Evolutionary conservation across 2,888 invertebrate species (phyloP), one percentile per base, ranked within the genome.

Genomic region (Oithona nana): DNA sequence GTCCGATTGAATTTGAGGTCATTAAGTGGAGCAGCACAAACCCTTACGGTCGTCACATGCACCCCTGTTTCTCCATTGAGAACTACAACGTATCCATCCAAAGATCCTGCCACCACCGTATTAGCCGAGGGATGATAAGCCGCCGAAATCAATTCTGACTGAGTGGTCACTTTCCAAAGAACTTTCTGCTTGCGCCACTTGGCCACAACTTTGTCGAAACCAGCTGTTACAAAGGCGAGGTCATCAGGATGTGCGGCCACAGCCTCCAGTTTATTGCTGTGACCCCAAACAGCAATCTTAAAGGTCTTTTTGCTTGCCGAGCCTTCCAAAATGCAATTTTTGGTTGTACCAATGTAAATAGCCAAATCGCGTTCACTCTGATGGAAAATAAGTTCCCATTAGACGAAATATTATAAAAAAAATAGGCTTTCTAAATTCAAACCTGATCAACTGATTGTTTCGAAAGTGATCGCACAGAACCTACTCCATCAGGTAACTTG

Each of bases 151-250:
- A 89, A 89, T 73, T 92, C 92, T 71, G 86, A 88, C 60, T 88
- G 83, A 4, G 83, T 82, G 83, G 84, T 69, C 29, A 67, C 68
- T 61, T 83, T 84, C 84, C 90, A 92, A 54, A 88, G 78, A 13
- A 89, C 77, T 74, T 87, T 87, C 71, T 88, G 83, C 64, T 87
- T 83, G 65, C 87, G 81, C 93, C 93, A 93, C 54, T 90, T 75
- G 1, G 88, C 88, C 66, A 93, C 86, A 68, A 86, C 84, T 71
- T 88, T 87, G 72, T 92, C 92, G 69, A 87, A 86, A 0, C 92
- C 92, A 1, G 90, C 90, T 0, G 92, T 88, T 1, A 90, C 88
- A 70, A 89, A 90, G 67, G 88, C 80, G 73, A 90, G 89, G 69
- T 88, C 88, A 68, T 88, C 87, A 0, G 90, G 89, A 73, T 92